Conservation (phyloP, 2,888 invertebrate species). For the Cataglyphis altisquamis region DNA sequence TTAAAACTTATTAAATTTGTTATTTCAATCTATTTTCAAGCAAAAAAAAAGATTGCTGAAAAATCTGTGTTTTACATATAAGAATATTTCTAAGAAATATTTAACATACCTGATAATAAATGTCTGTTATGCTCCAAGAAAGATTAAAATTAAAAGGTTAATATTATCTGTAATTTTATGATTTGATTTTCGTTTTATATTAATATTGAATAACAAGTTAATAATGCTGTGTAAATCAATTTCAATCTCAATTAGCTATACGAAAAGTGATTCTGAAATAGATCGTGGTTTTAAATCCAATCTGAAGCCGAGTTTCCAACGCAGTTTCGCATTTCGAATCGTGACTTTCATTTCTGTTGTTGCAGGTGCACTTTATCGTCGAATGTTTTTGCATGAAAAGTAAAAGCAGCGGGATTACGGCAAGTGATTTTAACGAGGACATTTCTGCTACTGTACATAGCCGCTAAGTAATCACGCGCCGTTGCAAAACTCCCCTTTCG, state of each 20-base stretch:
- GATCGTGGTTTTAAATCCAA: conserved; percentile 28
- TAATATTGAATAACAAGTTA: conserved; percentile 15
- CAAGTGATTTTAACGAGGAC: conserved; percentile 54
- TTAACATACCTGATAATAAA: not conserved
- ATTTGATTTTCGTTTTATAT: conserved; percentile 12
- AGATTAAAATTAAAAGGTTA: not conserved
- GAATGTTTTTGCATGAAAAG: conserved; percentile 56
- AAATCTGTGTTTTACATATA: not conserved
- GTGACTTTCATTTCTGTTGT: conserved; percentile 47
- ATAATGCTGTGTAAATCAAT: conserved; percentile 23
- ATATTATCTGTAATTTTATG: conserved; percentile 18
- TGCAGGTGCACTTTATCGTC: conserved; percentile 49
- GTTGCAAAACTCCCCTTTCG: conserved; percentile 37
- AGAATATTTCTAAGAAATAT: not conserved
- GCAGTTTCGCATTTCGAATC: conserved; percentile 4
- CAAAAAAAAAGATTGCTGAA: not conserved
- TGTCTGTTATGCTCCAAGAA: not conserved
- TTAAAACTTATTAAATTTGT: not conserved
- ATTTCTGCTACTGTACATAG: conserved; percentile 50
- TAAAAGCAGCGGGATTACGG: conserved; percentile 49
- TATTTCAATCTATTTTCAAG: not conserved
- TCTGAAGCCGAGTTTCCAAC: conserved; percentile 25
- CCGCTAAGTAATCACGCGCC: conserved; percentile 51
- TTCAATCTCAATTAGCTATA: not conserved
- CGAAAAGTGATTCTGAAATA: conserved; percentile 8